Base-by-base conservation (phyloP, 2,113 vertebrate genomes). In the Xenopus laevis region DNA sequence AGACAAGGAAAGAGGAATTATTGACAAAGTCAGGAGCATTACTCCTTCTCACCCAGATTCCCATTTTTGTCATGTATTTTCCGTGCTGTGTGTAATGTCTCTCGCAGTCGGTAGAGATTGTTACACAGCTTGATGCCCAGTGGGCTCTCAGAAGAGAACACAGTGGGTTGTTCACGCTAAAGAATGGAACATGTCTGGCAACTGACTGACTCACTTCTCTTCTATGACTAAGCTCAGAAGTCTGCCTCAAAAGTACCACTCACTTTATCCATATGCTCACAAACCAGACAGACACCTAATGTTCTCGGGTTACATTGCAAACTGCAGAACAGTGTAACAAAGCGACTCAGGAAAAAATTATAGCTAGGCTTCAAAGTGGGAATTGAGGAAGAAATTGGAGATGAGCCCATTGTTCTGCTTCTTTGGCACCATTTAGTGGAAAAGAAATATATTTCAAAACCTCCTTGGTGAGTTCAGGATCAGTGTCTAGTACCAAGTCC, bases 101-200 rank as follows among this genome's bases (percentile, higher is more conserved):
- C 45, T 23, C 45, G 65, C 59, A 33, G 17, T 60, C 20, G 20
- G 13, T 4, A 30, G 15, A n/a, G 15, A 7, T 60, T 46, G 40
- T 23, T 27, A 60, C 62, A 46, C 40, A 0, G 0, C 18, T 71
- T 66, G 60, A 2, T 66, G 50, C 57, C 1, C 17, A n/a, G 10
- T 40, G 10, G n/a, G n/a, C 5, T 52, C 7, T 55, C 16, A 53
- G 7, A 61, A 52, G 10, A 61, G 30, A 63, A 71, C 70, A 62
- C 46, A 23, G 59, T 46, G 15, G 20, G 21, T 33, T 68, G 44
- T 55, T 27, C 52, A 17, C 27, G 33, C 17, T 20, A 3, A 10
- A 30, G 62, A 57, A 77, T 70, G 59, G 66, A 76, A 64, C 47
- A 55, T 40, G 60, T 70, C 59, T 77, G 66, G 52, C 63, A 59